phyloP scores from a whole-genome alignment of 2,797 vertebrate species.

The Rhinoraja longicauda region DNA sequence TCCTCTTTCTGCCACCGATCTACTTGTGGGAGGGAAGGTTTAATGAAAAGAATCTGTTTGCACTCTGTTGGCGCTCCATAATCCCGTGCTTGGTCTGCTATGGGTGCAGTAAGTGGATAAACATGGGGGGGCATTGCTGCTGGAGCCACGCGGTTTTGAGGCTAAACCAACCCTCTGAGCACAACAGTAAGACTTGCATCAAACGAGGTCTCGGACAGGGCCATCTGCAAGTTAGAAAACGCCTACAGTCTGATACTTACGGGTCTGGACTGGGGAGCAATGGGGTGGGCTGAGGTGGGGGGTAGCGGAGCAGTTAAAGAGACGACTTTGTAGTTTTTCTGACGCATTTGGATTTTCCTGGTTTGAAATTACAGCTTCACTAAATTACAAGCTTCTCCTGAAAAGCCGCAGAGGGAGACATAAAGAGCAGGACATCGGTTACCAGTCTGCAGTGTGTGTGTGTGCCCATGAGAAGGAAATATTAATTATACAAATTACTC shows the following conservation, averaged over 20 bases:
- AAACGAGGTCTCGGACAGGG: neutral
- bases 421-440: neutral
- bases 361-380: slow-evolving; percentile 25
- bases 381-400: slow-evolving; percentile 11
- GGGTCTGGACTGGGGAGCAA: neutral
- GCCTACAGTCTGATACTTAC: neutral
- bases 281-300: neutral
- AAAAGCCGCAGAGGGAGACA: neutral
- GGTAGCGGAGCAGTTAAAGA: neutral
- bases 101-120: neutral
- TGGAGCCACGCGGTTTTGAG: neutral
- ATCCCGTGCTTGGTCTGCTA: neutral
- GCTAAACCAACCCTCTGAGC: no score
- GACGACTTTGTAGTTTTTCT: slow-evolving; percentile 20
- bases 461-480: slow-evolving; percentile 15
- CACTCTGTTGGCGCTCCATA: neutral
- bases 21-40: neutral
- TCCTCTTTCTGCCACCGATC: neutral
- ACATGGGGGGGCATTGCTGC: neutral
- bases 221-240: neutral
- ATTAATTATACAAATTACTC: neutral
- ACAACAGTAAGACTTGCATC: neutral
- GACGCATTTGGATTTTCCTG: neutral
- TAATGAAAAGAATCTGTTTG: neutral
- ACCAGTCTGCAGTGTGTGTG: neutral